These are phyloP conservation scores for Spilarctia lutea DNA, from an alignment of 2,888 invertebrate genomes.

Conservation along the genomic window DNA sequence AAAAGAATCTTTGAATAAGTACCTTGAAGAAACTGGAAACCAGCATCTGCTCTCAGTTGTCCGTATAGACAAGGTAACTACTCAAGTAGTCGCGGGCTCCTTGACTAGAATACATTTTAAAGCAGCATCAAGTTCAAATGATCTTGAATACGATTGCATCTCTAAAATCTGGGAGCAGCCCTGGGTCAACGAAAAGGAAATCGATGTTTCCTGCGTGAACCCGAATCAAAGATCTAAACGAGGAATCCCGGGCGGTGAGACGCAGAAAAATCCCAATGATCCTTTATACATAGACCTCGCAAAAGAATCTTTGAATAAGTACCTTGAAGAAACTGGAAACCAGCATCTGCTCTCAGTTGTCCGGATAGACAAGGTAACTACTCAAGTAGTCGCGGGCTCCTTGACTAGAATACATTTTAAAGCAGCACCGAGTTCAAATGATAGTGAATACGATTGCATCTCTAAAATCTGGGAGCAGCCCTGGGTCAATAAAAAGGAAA, in stretches of 20 bases:
- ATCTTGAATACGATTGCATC: not conserved
- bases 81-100: conserved; percentile 80
- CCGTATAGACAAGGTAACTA: conserved; percentile 57
- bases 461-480: conserved; percentile 74
- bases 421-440: not conserved
- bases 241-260: not conserved
- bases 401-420: conserved; percentile 12
- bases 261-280: not conserved
- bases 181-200: conserved; percentile 1
- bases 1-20: conserved; percentile 53
- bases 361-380: conserved; percentile 8
- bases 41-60: conserved; percentile 41
- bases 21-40: conserved; percentile 21
- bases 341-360: not conserved
- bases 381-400: conserved; percentile 10
- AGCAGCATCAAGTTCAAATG: conserved; percentile 73
- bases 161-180: not conserved
- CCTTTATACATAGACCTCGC: conserved; percentile 7
- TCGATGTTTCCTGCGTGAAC: conserved; percentile 14
- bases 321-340: not conserved
- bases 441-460: conserved; percentile 32
- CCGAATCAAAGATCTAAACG: not conserved
- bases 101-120: conserved; percentile 83
- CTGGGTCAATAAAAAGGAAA: conserved; percentile 69
- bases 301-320: conserved; percentile 13